phyloP scores from a whole-genome alignment of 2,888 invertebrate species.

The Andrena bicolor region DNA sequence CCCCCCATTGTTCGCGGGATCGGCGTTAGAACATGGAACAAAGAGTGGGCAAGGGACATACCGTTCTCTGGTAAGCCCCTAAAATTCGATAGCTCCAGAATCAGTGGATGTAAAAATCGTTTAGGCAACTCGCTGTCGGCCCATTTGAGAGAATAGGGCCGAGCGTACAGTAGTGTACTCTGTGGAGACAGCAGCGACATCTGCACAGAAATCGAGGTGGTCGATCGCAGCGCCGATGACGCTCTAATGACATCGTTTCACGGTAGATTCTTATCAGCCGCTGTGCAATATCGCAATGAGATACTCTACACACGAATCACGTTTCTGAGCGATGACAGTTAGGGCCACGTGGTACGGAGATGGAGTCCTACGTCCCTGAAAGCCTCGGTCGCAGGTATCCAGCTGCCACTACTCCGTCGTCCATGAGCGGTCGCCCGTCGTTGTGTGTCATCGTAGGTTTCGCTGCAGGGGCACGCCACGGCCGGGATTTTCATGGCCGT shows the following conservation, averaged over 20 bases:
- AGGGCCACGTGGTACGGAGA: slow-evolving; percentile 56
- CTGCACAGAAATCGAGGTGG: slow-evolving; percentile 17
- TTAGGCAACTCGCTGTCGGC: neutral
- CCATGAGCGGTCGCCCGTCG: slow-evolving; percentile 32
- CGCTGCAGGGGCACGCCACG: slow-evolving; percentile 46
- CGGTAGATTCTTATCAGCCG: slow-evolving; percentile 34
- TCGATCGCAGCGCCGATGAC: slow-evolving; percentile 14
- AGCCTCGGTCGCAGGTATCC: slow-evolving; percentile 61
- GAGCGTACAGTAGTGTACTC: neutral
- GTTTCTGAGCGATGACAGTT: slow-evolving; percentile 39
- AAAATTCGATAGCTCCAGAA: slow-evolving; percentile 23
- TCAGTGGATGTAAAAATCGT: neutral
- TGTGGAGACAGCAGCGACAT: slow-evolving; percentile 12
- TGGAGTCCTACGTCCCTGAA: slow-evolving; percentile 57
- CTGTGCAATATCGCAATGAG: neutral
- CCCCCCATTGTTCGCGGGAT: neutral
- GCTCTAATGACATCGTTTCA: slow-evolving; percentile 18
- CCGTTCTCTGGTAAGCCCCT: neutral
- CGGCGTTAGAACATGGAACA: slow-evolving; percentile 8
- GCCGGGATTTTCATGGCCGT: slow-evolving; percentile 59
- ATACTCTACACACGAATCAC: slow-evolving; percentile 40
- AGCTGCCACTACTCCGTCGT: slow-evolving; percentile 58
- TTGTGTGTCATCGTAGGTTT: slow-evolving; percentile 25
- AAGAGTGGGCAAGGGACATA: slow-evolving; percentile 4
- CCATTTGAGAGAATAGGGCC: neutral